A percentile compares a stretch with the other conserved stretches of the same genome.
phyloP scores from a whole-genome alignment of 2,797 vertebrate species.

The Margarornis squamiger region DNA sequence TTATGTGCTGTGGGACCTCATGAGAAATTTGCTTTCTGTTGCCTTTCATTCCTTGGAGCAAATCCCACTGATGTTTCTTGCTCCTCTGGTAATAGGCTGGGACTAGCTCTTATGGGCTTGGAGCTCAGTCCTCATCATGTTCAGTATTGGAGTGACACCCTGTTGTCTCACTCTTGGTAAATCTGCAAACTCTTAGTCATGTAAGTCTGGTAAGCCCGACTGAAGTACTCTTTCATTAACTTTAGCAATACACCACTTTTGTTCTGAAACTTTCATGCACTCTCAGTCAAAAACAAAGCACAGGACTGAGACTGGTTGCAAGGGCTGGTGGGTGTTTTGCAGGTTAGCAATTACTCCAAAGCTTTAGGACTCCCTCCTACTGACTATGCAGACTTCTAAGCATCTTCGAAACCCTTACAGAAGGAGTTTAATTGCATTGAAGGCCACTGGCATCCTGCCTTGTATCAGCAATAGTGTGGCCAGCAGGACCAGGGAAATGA shows the following conservation, averaged over 20 bases:
- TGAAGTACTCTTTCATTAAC: neutral
- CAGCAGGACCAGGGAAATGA: neutral
- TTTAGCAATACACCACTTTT: neutral
- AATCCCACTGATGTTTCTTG: neutral
- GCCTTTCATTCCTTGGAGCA: neutral
- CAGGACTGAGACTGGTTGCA: neutral
- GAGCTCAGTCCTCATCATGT: neutral
- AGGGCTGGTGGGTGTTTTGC: accelerated
- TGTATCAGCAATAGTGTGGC: neutral
- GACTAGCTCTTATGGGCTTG: neutral
- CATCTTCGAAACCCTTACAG: neutral
- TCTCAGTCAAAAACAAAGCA: neutral
- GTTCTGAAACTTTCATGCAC: neutral
- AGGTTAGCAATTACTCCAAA: neutral
- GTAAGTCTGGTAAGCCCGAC: neutral
- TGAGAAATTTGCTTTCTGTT: neutral
- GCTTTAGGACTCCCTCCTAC: neutral
- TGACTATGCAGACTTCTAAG: neutral
- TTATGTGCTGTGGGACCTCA: neutral
- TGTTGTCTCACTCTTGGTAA: neutral
- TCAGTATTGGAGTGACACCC: neutral
- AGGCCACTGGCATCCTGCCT: neutral
- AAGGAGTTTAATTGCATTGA: neutral
- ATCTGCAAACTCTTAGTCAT: neutral
- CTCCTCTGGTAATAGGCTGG: neutral